Base-by-base conservation (phyloP, 1,140 invertebrate genomes). In the Probaryconus sp. region DNA sequence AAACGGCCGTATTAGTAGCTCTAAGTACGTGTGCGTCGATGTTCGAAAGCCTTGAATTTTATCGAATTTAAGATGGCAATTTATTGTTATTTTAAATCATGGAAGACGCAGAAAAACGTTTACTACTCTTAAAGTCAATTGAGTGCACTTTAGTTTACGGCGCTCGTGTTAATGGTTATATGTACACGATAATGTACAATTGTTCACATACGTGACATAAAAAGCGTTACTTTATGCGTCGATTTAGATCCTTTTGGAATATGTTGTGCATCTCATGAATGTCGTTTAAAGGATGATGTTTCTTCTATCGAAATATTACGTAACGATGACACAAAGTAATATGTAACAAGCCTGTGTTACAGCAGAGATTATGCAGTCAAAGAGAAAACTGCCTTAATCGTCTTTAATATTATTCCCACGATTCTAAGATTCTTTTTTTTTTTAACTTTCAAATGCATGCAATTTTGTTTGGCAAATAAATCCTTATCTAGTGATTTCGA, bases 11-110 rank as follows among this genome's bases (percentile, higher is more conserved):
- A 56, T 50, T 40, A 56, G 3, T 48, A n/a, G 3, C 10, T 30
- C 2, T 2, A 30, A 2, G 51, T 26, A 48, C 11, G 16, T 26
- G 4, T 10, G 6, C 38, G 9, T 20, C 31, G 14, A 14, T 48
- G 31, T 13, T 17, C 31, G 18, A 9, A 13, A 11, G 26, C 43
- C 61, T 65, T 65, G 61, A 38, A 21, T 37, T 30, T 65, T 65
- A 65, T 65, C 48, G 50, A 65, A 65, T 65, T 65, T 38, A 13
- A 45, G 40, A 65, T 64, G 53, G 38, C 17, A 20, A 43, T 64
- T 45, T 53, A 53, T 64, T 53, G 38, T 64, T 64, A 31, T 45
- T 64, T 53, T 35, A 64, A 53, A 64, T 53, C 48, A 64, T 53
- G 40, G 45, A 51, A 63, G 47, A 53, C 60, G 48, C 47, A 51